Evolutionary conservation across 1,140 invertebrate genomes (phyloP).

Genomic region (Oncopeltus fasciatus): DNA sequence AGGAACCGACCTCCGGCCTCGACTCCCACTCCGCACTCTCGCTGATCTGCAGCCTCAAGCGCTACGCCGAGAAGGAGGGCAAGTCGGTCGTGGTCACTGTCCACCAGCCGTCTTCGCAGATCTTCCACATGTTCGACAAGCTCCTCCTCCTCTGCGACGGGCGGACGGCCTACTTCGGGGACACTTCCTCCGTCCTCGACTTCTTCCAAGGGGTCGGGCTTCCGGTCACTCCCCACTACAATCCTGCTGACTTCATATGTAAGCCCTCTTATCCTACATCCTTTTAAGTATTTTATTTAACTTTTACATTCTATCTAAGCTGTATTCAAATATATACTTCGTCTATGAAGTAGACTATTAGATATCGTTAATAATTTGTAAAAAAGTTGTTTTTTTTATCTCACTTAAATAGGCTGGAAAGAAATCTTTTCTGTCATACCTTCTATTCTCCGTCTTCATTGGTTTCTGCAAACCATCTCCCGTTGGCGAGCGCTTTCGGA

Average conservation of each 20-base stretch:
- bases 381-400: no score
- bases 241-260: conserved; percentile 78
- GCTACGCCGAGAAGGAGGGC: conserved; percentile 58
- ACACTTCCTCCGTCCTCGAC: conserved; percentile 55
- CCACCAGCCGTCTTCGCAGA: conserved; percentile 76
- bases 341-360: no score
- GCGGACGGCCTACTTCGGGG: conserved; percentile 64
- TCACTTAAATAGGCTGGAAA: no score
- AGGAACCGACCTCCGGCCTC: conserved; percentile 76
- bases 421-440: no score
- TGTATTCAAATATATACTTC: no score
- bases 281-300: no score
- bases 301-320: no score
- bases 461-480: no score
- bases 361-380: no score
- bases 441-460: no score
- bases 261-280: no score
- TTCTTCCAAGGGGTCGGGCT: conserved; percentile 62
- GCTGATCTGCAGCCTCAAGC: conserved; percentile 57
- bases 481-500: no score
- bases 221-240: conserved; percentile 62
- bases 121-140: conserved; percentile 76
- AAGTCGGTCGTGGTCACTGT: conserved; percentile 72
- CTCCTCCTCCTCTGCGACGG: conserved; percentile 61
- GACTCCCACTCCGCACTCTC: conserved; percentile 69